Evolutionary conservation across 2,888 invertebrate species (phyloP).

Genomic region (Volucella inanis): DNA sequence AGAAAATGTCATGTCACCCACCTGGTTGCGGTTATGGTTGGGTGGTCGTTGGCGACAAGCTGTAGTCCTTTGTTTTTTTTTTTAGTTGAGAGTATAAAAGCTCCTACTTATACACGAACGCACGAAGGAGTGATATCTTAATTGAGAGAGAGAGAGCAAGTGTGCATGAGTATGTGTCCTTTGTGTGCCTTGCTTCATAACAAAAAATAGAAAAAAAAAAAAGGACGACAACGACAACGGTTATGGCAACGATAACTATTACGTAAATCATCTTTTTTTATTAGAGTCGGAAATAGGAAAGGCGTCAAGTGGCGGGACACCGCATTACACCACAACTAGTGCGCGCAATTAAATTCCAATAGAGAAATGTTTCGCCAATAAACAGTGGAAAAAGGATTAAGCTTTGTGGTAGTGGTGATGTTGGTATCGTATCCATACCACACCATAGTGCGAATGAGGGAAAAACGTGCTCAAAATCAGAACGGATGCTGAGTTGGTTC

Average conservation of each 20-base stretch:
- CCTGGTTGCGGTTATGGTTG: background rate
- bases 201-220: conserved; percentile 2
- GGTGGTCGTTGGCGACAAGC: conserved; percentile 2
- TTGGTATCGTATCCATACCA: background rate
- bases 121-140: conserved; percentile 36
- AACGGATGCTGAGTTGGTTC: background rate
- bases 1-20: conserved; percentile 7
- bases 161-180: background rate
- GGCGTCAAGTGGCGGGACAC: conserved; percentile 62
- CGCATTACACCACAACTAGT: conserved; percentile 52
- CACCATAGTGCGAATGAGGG: background rate
- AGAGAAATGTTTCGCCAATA: conserved; percentile 56
- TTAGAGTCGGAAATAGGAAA: conserved; percentile 50
- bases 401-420: background rate
- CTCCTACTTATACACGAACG: conserved; percentile 11
- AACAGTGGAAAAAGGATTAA: conserved; percentile 48
- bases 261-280: conserved; percentile 63
- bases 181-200: conserved; percentile 14
- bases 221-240: conserved; percentile 12
- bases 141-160: background rate
- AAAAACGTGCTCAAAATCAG: conserved; percentile 36
- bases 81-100: background rate
- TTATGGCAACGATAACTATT: conserved; percentile 15
- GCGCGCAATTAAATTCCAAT: conserved; percentile 53
- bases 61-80: conserved; percentile 19